These are phyloP conservation scores for Limenitis arthemis DNA, from an alignment of 2,888 invertebrate genomes.

Conservation along the genomic window DNA sequence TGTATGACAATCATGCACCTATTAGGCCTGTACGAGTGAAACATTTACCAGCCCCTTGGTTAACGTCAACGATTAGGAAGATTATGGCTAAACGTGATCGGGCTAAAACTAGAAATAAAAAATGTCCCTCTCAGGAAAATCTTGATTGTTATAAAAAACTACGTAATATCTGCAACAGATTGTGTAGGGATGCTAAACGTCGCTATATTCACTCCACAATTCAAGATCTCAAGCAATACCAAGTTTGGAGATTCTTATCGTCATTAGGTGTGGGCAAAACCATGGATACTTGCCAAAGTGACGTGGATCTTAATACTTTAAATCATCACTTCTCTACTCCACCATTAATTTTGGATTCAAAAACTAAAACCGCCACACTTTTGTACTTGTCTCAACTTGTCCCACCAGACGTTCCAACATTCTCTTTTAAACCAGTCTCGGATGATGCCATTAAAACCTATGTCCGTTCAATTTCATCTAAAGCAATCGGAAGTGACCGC, in stretches of 20 bases:
- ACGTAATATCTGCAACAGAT: neutral
- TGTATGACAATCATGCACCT: constrained; percentile 16
- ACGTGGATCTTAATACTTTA: neutral
- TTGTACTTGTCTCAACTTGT: no score
- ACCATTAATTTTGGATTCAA: neutral
- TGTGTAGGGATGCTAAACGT: neutral
- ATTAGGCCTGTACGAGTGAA: constrained; percentile 4
- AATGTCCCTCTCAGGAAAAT: neutral
- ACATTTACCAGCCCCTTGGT: constrained; percentile 16
- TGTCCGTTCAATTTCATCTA: no score
- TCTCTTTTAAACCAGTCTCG: no score
- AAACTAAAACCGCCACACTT: no score
- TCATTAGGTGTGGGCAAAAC: constrained; percentile 7
- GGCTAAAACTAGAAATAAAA: constrained; percentile 6
- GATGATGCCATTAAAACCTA: no score
- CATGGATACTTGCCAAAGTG: neutral
- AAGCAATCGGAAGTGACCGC: no score
- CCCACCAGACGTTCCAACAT: no score
- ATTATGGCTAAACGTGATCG: constrained; percentile 1
- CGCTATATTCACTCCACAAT: neutral
- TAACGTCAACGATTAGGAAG: neutral
- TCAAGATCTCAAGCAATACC: neutral
- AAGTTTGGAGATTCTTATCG: neutral
- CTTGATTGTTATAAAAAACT: neutral
- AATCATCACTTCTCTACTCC: neutral